Evolutionary conservation across 2,797 vertebrate species (phyloP).

Genomic region (Clarias fuscus): DNA sequence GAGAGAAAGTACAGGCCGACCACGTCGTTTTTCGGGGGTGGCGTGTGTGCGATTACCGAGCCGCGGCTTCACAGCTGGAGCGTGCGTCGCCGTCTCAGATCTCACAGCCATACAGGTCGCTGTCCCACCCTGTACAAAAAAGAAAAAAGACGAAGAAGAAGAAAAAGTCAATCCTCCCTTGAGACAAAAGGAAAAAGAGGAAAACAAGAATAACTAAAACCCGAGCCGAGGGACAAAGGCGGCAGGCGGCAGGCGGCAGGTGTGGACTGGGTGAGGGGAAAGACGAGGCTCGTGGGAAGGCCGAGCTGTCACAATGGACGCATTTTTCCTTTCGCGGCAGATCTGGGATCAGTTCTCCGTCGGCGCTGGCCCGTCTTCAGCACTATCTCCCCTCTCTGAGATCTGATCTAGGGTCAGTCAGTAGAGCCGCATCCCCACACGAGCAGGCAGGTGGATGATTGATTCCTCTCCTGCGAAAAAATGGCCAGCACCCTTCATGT

Average conservation of each 20-base stretch:
- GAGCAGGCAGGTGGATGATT: conserved; percentile 41
- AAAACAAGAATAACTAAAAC: conserved; percentile 58
- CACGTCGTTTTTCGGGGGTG: background rate
- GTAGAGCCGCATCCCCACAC: background rate
- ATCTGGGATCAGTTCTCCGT: conserved; percentile 40
- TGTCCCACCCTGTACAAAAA: conserved; percentile 75
- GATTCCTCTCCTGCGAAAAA: conserved; percentile 35
- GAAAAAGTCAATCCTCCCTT: conserved; percentile 70
- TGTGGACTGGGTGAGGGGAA: conserved; percentile 56
- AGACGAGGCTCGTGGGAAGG: conserved; percentile 59
- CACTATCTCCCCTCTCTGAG: background rate
- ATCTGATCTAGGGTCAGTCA: conserved; percentile 36
- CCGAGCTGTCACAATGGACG: conserved; percentile 48
- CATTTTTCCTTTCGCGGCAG: conserved; percentile 30
- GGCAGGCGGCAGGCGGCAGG: conserved; percentile 49
- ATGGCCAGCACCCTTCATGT: conserved; percentile 23
- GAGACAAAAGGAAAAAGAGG: conserved; percentile 39
- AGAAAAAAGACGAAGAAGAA: no score
- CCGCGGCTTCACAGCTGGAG: conserved; percentile 45
- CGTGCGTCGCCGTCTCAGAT: conserved; percentile 66
- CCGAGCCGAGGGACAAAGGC: conserved; percentile 57
- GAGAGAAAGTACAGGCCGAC: conserved; percentile 23
- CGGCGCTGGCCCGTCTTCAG: background rate
- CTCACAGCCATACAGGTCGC: conserved; percentile 51
- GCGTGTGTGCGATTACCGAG: background rate